These are phyloP conservation scores for Apeltes quadracus DNA, from an alignment of 2,113 vertebrate genomes.

Conservation along the genomic window DNA sequence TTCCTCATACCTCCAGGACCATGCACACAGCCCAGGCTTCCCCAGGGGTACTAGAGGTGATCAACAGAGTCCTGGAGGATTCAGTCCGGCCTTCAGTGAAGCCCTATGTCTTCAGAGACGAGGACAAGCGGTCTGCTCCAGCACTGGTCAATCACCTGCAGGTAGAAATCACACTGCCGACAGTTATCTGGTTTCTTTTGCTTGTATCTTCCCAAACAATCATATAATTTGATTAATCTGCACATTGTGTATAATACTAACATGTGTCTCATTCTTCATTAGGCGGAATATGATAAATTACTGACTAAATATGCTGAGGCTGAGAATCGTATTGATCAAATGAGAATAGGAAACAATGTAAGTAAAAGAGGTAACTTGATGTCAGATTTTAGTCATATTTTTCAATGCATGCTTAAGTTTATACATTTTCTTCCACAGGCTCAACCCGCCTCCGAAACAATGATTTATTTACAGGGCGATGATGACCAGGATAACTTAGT, in stretches of 20 bases:
- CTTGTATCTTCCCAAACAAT: background rate
- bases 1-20: constrained; percentile 50
- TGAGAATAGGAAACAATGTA: constrained; percentile 72
- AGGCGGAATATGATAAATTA: constrained; percentile 81
- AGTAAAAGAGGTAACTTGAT: constrained; percentile 22
- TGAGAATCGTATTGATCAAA: constrained; percentile 74
- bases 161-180: constrained; percentile 72
- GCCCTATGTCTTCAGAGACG: constrained; percentile 59
- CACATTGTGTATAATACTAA: background rate
- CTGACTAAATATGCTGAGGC: constrained; percentile 74
- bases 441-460: constrained; percentile 42
- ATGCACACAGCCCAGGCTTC: constrained; percentile 72
- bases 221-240: background rate
- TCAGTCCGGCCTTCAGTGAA: constrained; percentile 57
- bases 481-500: constrained; percentile 29
- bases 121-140: constrained; percentile 51
- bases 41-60: constrained; percentile 72
- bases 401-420: background rate
- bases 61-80: constrained; percentile 81
- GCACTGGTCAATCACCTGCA: constrained; percentile 72
- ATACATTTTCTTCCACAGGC: constrained; percentile 47
- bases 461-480: constrained; percentile 35
- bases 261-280: constrained; percentile 17
- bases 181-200: background rate
- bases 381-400: background rate